Evolutionary conservation across 2,888 invertebrate species (phyloP).

Genomic region (Drosophila colorata): DNA sequence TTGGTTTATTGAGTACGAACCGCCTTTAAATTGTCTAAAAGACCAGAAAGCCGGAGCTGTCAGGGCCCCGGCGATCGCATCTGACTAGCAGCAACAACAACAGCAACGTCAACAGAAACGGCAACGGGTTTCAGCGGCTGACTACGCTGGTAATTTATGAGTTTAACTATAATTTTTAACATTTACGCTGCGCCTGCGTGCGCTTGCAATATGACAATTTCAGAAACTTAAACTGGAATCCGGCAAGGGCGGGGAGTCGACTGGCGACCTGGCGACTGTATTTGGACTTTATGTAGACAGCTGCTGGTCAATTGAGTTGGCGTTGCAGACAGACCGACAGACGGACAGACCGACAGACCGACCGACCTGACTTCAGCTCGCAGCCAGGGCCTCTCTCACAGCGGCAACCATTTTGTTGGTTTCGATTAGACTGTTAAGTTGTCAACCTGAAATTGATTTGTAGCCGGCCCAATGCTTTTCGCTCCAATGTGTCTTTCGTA

Average conservation of each 20-base stretch:
- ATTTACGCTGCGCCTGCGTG: slow-evolving; percentile 82
- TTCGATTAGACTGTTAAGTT: slow-evolving; percentile 82
- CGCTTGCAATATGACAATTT: slow-evolving; percentile 82
- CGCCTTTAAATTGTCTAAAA: slow-evolving; percentile 83
- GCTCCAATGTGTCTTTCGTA: slow-evolving; percentile 29
- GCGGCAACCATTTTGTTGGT: slow-evolving; percentile 78
- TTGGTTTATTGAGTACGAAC: slow-evolving; percentile 82
- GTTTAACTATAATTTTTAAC: slow-evolving; percentile 82
- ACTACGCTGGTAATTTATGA: slow-evolving; percentile 81
- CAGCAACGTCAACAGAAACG: slow-evolving; percentile 8
- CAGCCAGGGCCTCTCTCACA: slow-evolving; percentile 29
- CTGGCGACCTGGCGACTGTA: slow-evolving; percentile 62
- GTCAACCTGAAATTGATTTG: slow-evolving; percentile 83
- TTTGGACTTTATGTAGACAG: slow-evolving; percentile 76
- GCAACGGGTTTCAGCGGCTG: slow-evolving; percentile 69
- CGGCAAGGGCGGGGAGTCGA: slow-evolving; percentile 10
- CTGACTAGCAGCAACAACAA: slow-evolving; percentile 10
- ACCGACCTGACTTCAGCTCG: slow-evolving; percentile 5
- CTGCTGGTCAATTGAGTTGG: slow-evolving; percentile 80
- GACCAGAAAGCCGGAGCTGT: slow-evolving; percentile 72
- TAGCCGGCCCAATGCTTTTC: slow-evolving; percentile 53
- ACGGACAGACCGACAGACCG: not conserved
- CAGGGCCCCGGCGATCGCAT: slow-evolving; percentile 55
- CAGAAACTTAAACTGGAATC: slow-evolving; percentile 18
- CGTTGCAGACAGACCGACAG: slow-evolving; percentile 22